Conservation (phyloP, 1,140 invertebrate genomes). For the Ericerus pela region DNA sequence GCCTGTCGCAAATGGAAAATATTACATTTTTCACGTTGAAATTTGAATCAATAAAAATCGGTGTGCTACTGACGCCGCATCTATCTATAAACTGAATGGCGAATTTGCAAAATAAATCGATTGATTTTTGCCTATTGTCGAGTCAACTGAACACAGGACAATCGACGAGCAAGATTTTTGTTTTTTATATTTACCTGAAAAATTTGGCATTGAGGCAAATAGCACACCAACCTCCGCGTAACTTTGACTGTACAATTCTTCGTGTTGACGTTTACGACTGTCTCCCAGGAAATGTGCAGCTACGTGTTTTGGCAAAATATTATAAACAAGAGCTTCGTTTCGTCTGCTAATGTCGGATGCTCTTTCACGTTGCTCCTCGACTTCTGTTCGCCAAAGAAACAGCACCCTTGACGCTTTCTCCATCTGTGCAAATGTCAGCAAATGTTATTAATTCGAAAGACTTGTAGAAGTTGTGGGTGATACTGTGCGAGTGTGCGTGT, state of each 20-base stretch:
- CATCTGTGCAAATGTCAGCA: constrained; percentile 36
- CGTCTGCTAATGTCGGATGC: constrained; percentile 70
- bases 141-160: too few species aligned
- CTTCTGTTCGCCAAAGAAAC: constrained; percentile 56
- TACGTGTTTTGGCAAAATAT: constrained; percentile 75
- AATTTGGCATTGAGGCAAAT: constrained; percentile 91
- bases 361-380: constrained; percentile 64
- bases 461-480: neutral
- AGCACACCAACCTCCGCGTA: constrained; percentile 82
- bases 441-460: neutral
- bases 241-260: constrained; percentile 84
- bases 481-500: neutral
- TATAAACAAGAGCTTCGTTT: constrained; percentile 78
- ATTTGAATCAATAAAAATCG: too few species aligned
- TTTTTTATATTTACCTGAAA: constrained; percentile 46
- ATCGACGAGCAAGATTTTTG: too few species aligned
- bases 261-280: constrained; percentile 55
- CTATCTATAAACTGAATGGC: too few species aligned
- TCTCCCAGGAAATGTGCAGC: constrained; percentile 77
- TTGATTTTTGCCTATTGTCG: too few species aligned
- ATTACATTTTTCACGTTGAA: too few species aligned
- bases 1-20: too few species aligned
- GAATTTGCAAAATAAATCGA: too few species aligned
- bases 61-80: too few species aligned
- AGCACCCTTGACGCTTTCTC: constrained; percentile 61